A percentile compares a stretch with the other conserved stretches of the same genome.
Conservation (phyloP, 2,888 invertebrate genomes). For the Agonopterix heracliana region DNA sequence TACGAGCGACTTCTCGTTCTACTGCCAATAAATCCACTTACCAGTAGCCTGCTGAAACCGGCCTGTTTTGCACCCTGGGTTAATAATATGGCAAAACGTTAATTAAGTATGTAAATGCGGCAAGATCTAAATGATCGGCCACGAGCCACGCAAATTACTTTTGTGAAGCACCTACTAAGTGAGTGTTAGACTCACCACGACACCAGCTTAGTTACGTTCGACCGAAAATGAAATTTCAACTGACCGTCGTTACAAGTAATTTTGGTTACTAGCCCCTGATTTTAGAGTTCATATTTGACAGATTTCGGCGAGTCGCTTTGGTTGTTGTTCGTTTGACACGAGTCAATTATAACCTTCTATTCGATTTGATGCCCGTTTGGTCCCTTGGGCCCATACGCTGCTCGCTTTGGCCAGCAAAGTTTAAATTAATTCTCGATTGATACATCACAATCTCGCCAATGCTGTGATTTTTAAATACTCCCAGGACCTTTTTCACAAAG, state of each 20-base stretch:
- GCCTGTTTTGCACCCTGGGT: constrained; percentile 27
- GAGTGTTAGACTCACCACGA: constrained; percentile 48
- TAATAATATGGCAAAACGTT: constrained; percentile 45
- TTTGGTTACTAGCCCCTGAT: constrained; percentile 15
- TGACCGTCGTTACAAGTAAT: constrained; percentile 12
- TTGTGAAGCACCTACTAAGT: constrained; percentile 55
- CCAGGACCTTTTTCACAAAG: constrained; percentile 34
- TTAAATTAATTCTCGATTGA: constrained; percentile 73
- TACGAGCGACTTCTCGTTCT: constrained; percentile 35
- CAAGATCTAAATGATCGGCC: constrained; percentile 51
- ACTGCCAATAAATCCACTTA: constrained; percentile 46
- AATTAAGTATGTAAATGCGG: constrained; percentile 54
- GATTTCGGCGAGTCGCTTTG: constrained; percentile 31
- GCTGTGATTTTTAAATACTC: constrained; percentile 57
- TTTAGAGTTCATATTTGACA: constrained; percentile 47
- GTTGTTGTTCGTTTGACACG: constrained; percentile 51
- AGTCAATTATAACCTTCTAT: constrained; percentile 71
- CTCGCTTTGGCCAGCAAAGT: constrained; percentile 65
- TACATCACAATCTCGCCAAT: constrained; percentile 57
- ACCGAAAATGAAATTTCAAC: constrained; percentile 31
- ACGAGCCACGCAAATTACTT: constrained; percentile 55
- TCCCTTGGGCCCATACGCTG: constrained; percentile 56
- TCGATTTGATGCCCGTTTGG: constrained; percentile 65
- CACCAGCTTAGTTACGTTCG: constrained; percentile 29
- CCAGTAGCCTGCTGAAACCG: constrained; percentile 30